Evolutionary conservation across 2,797 vertebrate species (phyloP).

Genomic region (Protonibea diacanthus): DNA sequence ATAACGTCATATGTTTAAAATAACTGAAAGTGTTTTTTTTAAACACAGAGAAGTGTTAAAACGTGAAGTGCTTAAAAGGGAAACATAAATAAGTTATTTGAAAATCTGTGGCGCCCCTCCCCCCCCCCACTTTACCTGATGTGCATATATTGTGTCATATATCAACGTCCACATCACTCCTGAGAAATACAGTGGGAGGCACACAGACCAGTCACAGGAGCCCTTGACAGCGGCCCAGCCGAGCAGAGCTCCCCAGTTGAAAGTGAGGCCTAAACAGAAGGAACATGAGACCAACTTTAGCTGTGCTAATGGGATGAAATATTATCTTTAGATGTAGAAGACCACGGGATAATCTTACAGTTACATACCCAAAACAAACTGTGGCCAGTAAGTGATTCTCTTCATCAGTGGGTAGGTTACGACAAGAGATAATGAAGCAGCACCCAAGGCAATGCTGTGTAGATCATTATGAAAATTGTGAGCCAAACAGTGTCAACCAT

Average conservation of each 20-base stretch:
- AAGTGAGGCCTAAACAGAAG: conserved; percentile 87
- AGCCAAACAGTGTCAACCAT: neutral
- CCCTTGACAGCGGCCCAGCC: conserved; percentile 94
- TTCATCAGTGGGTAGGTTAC: conserved; percentile 96
- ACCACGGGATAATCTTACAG: neutral
- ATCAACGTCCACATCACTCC: conserved; percentile 97
- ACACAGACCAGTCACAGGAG: conserved; percentile 93
- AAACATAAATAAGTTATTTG: neutral
- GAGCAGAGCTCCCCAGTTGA: conserved; percentile 97
- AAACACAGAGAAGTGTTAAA: neutral
- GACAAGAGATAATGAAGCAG: conserved; percentile 92
- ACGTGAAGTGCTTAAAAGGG: neutral
- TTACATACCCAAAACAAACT: conserved; percentile 90
- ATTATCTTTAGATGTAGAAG: neutral
- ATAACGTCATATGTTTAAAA: neutral
- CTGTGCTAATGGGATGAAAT: neutral
- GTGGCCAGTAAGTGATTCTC: conserved; percentile 97
- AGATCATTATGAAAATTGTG: conserved; percentile 21
- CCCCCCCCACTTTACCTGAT: conserved; percentile 88
- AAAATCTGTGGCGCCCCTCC: neutral
- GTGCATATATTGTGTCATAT: conserved; percentile 98
- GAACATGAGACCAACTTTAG: neutral
- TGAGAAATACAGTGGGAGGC: conserved; percentile 94
- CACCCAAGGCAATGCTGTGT: conserved; percentile 91
- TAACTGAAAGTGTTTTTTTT: neutral